Conservation (phyloP, 2,797 vertebrate species). For the Poecilia velifera region DNA sequence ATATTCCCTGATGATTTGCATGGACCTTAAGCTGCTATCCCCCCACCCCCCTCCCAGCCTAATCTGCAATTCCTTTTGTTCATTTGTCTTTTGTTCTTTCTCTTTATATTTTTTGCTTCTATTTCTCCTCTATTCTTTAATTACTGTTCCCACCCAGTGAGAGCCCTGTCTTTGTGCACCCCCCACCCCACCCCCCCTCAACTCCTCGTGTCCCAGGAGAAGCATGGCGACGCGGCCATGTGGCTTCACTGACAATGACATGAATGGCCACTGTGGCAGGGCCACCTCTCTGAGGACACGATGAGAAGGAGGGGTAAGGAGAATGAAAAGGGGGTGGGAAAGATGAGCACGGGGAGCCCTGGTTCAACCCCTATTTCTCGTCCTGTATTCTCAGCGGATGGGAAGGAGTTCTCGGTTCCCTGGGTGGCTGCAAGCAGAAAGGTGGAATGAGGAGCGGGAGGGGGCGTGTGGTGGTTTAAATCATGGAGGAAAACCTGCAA, state of each 20-base stretch:
- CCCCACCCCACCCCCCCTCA: slow-evolving; percentile 4
- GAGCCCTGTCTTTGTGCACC: slow-evolving; percentile 59
- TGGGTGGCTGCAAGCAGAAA: slow-evolving; percentile 71
- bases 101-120: slow-evolving; percentile 77
- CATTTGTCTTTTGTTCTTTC: slow-evolving; percentile 79
- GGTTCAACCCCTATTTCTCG: slow-evolving; percentile 66
- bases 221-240: slow-evolving; percentile 76
- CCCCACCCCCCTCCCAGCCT: slow-evolving; percentile 48
- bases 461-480: slow-evolving; percentile 57
- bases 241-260: slow-evolving; percentile 78
- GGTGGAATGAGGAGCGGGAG: slow-evolving; percentile 60
- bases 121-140: slow-evolving; percentile 81
- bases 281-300: slow-evolving; percentile 77
- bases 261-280: slow-evolving; percentile 78
- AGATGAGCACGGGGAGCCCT: slow-evolving; percentile 71
- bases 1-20: slow-evolving; percentile 77
- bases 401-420: slow-evolving; percentile 70
- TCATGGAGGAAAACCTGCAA: slow-evolving; percentile 66
- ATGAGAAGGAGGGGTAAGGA: slow-evolving; percentile 36
- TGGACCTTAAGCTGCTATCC: slow-evolving; percentile 57
- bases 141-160: slow-evolving; percentile 81
- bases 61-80: slow-evolving; percentile 82
- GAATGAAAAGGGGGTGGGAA: slow-evolving; percentile 76
- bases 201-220: slow-evolving; percentile 70
- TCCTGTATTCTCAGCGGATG: slow-evolving; percentile 61